Percentiles rank a stretch among this genome's conserved stretches.
Conservation (phyloP, 2,797 vertebrate species). For the Hydrophis major region DNA sequence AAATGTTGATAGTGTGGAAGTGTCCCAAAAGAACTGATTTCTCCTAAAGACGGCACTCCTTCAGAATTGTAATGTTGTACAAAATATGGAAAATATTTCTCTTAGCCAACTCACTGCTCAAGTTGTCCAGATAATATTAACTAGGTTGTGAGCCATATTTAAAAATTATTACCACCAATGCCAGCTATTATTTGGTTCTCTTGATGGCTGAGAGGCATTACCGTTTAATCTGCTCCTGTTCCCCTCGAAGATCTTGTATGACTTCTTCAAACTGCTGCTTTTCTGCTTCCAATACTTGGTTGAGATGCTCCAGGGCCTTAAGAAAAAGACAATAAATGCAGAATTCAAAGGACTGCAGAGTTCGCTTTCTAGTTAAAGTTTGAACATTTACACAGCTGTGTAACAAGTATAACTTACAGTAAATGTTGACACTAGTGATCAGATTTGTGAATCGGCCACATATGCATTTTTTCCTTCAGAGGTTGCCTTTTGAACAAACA, state of each 20-base stretch:
- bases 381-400: neutral
- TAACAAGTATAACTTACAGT: neutral
- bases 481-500: neutral
- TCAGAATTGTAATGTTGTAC: neutral
- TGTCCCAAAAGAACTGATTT: neutral
- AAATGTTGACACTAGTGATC: neutral
- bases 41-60: neutral
- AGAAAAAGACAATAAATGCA: slow-evolving; percentile 10
- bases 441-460: neutral
- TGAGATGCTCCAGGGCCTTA: slow-evolving; percentile 91
- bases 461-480: neutral
- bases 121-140: neutral
- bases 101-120: neutral
- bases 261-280: slow-evolving; percentile 94
- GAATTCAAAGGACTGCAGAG: neutral
- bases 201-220: slow-evolving; percentile 43
- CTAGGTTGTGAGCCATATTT: neutral
- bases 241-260: slow-evolving; percentile 85
- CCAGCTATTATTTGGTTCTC: neutral
- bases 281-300: slow-evolving; percentile 91
- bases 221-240: slow-evolving; percentile 94
- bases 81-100: neutral
- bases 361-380: neutral
- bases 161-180: neutral
- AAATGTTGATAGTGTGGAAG: neutral